These are phyloP conservation scores for Candidula unifasciata DNA, from an alignment of 2,888 invertebrate species.

Conservation along the genomic window DNA sequence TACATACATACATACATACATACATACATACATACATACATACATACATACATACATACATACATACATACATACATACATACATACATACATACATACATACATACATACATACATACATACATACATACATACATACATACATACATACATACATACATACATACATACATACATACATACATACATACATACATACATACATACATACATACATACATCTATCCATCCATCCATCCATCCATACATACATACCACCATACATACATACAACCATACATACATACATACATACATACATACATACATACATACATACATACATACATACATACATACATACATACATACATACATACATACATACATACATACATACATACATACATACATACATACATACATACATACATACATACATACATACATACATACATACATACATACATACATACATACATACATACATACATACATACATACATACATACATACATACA, in stretches of 20 bases:
- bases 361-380: neutral
- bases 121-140: neutral
- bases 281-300: neutral
- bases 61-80: too few species aligned
- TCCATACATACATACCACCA: neutral
- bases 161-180: slow-evolving; percentile 1
- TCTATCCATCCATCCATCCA: neutral
- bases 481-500: neutral
- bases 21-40: too few species aligned
- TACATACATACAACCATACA: neutral
- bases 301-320: neutral
- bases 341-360: neutral
- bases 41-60: too few species aligned
- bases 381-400: neutral
- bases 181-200: neutral
- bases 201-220: neutral
- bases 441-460: neutral
- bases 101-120: neutral
- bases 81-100: too few species aligned
- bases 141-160: neutral
- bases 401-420: neutral
- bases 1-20: too few species aligned
- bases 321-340: neutral
- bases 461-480: neutral
- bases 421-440: neutral